Evolutionary conservation across 2,113 vertebrate species (phyloP).

Genomic region (Chitala chitala): DNA sequence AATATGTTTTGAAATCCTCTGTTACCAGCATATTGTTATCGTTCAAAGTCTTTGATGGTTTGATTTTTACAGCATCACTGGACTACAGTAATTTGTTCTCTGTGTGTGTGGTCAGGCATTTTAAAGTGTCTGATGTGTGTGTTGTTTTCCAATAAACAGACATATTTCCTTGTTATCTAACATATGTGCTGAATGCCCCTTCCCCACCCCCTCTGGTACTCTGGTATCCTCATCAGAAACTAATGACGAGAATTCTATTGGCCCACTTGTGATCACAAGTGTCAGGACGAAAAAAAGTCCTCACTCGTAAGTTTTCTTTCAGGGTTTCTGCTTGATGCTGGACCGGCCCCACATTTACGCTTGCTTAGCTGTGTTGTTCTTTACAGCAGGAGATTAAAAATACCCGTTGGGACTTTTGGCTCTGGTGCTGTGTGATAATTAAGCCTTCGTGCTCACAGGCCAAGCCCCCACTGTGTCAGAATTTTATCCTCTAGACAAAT

Average conservation of each 20-base stretch:
- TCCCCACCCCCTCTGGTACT: not conserved
- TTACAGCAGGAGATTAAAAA: constrained; percentile 49
- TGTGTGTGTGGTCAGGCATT: not conserved
- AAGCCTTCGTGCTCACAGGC: constrained; percentile 40
- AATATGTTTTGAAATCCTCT: too few species aligned
- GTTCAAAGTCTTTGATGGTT: too few species aligned
- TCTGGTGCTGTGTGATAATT: constrained; percentile 37
- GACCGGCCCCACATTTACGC: not conserved
- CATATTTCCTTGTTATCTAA: not conserved
- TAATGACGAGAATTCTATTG: not conserved
- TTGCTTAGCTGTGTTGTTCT: constrained; percentile 36
- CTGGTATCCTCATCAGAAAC: not conserved
- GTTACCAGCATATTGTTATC: not conserved
- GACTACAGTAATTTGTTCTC: too few species aligned
- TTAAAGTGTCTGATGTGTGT: not conserved
- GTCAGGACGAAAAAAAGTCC: not conserved
- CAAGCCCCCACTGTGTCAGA: constrained; percentile 12
- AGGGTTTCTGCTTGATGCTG: not conserved
- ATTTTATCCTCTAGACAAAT: constrained; percentile 54
- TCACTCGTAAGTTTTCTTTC: not conserved
- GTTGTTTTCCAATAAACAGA: not conserved
- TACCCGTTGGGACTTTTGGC: constrained; percentile 32
- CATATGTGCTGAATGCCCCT: not conserved
- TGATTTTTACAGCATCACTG: too few species aligned
- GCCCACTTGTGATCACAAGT: not conserved